Conservation (phyloP, 1,140 invertebrate genomes). For the Aphelenchoides fujianensis region DNA sequence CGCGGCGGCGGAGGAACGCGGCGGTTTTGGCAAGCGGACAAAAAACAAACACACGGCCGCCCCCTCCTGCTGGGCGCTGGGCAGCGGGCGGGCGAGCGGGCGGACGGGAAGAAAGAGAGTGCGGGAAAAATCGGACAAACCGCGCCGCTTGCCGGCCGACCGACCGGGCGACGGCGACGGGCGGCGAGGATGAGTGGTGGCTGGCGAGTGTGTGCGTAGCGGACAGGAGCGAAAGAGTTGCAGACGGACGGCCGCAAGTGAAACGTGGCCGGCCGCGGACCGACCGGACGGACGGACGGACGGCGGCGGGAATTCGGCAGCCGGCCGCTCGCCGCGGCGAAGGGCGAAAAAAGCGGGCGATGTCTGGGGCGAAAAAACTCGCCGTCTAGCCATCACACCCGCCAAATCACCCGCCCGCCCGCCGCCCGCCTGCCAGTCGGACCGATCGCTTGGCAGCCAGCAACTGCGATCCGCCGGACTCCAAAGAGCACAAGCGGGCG, state of each 20-base stretch:
- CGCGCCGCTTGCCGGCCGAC: too few species aligned
- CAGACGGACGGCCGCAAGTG: too few species aligned
- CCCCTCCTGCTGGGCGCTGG: background rate
- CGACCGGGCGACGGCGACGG: background rate
- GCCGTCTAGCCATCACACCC: background rate
- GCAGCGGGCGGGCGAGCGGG: background rate
- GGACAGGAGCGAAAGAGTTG: too few species aligned
- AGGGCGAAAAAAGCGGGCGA: conserved; percentile 10
- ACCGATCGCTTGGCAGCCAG: background rate
- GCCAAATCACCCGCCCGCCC: background rate
- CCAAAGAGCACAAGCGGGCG: too few species aligned
- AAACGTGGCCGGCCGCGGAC: background rate
- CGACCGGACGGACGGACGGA: too few species aligned
- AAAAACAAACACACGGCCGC: background rate
- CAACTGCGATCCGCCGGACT: too few species aligned
- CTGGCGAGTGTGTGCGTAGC: too few species aligned
- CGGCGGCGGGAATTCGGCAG: background rate
- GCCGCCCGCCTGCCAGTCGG: too few species aligned
- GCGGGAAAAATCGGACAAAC: too few species aligned
- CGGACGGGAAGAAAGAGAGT: too few species aligned
- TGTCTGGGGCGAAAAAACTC: conserved; percentile 17
- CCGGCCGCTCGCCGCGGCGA: background rate
- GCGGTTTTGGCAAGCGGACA: background rate
- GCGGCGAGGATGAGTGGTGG: background rate
- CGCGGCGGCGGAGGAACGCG: too few species aligned